Evolutionary conservation across 2,888 invertebrate genomes (phyloP).

Genomic region (Mayetiola destructor): DNA sequence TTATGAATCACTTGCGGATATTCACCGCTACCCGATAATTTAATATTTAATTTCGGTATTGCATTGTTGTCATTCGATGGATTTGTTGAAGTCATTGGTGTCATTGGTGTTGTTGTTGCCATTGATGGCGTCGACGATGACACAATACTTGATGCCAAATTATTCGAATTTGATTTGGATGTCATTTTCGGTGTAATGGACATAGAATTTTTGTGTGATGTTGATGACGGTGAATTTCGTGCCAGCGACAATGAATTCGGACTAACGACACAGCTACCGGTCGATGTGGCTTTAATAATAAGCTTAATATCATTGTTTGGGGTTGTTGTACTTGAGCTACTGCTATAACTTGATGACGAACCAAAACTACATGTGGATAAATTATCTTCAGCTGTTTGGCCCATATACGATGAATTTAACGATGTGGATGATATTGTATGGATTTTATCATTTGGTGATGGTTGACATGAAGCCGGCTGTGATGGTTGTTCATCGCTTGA

Average conservation of each 20-base stretch:
- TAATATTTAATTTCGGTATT: constrained; percentile 32
- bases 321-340: neutral
- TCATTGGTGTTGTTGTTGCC: constrained; percentile 28
- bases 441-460: neutral
- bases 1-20: constrained; percentile 28
- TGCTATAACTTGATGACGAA: constrained; percentile 3
- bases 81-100: constrained; percentile 33
- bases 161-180: constrained; percentile 30
- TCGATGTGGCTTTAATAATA: constrained; percentile 9
- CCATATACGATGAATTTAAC: constrained; percentile 7
- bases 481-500: constrained; percentile 1
- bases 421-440: constrained; percentile 11
- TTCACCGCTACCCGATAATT: constrained; percentile 19
- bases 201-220: neutral
- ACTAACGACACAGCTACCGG: constrained; percentile 3
- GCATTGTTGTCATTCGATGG: constrained; percentile 38
- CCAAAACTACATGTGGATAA: constrained; percentile 4
- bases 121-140: too few species aligned
- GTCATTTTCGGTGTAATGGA: neutral
- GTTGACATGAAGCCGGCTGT: neutral
- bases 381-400: constrained; percentile 1
- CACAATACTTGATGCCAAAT: neutral
- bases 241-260: neutral
- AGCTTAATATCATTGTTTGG: constrained; percentile 1
- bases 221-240: neutral